These are phyloP conservation scores for Illadopsis cleaveri DNA, from an alignment of 2,113 vertebrate species.

Conservation along the genomic window DNA sequence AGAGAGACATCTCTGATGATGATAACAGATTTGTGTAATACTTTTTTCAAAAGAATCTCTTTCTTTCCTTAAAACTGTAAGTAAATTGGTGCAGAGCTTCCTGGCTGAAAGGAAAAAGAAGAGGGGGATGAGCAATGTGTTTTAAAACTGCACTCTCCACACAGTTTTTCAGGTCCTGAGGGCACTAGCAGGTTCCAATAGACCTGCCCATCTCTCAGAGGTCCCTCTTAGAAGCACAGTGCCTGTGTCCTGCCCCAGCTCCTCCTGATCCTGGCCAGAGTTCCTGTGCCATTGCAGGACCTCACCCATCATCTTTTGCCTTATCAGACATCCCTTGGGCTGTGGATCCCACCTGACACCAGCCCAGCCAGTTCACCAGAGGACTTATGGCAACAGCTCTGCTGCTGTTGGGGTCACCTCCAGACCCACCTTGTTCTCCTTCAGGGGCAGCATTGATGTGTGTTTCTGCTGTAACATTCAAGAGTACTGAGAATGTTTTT, in stretches of 20 bases:
- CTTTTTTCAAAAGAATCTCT: not conserved
- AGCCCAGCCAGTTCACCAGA: fast-evolving
- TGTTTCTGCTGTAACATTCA: not conserved
- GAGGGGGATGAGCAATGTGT: fast-evolving
- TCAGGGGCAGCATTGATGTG: not conserved
- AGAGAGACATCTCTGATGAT: not conserved
- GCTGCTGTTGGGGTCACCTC: not conserved
- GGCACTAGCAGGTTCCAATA: not conserved
- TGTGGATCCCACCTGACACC: fast-evolving
- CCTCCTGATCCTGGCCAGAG: not conserved
- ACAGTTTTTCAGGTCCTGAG: not conserved
- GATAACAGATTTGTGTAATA: fast-evolving
- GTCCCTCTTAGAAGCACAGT: not conserved
- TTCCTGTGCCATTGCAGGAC: not conserved
- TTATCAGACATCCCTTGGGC: not conserved
- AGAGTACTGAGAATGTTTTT: not conserved
- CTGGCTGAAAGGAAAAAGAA: not conserved
- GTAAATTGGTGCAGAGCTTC: not conserved
- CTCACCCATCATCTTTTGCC: not conserved
- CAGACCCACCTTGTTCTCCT: not conserved
- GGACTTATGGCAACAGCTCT: not conserved
- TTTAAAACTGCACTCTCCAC: not conserved
- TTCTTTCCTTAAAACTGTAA: not conserved
- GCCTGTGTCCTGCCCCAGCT: not conserved
- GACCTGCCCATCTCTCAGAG: not conserved